phyloP scores from a whole-genome alignment of 2,797 vertebrate species.

The Podarcis siculus region DNA sequence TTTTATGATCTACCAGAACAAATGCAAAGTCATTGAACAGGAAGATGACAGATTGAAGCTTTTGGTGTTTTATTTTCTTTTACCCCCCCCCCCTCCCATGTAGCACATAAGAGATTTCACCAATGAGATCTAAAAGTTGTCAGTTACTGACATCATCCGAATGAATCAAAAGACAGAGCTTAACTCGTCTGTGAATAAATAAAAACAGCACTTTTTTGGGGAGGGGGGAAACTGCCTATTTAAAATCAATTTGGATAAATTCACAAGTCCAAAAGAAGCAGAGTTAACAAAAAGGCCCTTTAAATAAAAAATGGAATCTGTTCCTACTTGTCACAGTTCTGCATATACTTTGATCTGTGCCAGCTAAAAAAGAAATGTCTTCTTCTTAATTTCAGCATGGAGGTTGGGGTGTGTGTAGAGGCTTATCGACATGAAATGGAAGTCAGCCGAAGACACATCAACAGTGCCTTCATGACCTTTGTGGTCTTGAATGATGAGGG shows the following conservation, averaged over 20 bases:
- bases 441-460: slow-evolving; percentile 86
- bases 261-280: not conserved
- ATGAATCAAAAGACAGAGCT: not conserved
- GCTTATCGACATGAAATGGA: slow-evolving; percentile 89
- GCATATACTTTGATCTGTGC: not conserved
- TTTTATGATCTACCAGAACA: not conserved
- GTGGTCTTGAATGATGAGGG: slow-evolving; percentile 87
- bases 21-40: not conserved
- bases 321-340: not conserved
- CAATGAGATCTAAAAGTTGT: not conserved
- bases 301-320: not conserved
- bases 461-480: slow-evolving; percentile 98
- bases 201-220: not conserved
- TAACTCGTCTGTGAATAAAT: not conserved
- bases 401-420: slow-evolving; percentile 95
- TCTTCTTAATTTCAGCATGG: slow-evolving; percentile 84
- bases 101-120: not conserved
- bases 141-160: not conserved
- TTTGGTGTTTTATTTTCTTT: not conserved
- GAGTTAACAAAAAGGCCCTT: not conserved
- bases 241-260: not conserved
- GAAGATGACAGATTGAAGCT: not conserved
- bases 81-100: not conserved
- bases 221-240: not conserved
- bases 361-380: not conserved